Evolutionary conservation across 2,888 invertebrate genomes (phyloP).

Genomic region (Ptychoptera contaminata): DNA sequence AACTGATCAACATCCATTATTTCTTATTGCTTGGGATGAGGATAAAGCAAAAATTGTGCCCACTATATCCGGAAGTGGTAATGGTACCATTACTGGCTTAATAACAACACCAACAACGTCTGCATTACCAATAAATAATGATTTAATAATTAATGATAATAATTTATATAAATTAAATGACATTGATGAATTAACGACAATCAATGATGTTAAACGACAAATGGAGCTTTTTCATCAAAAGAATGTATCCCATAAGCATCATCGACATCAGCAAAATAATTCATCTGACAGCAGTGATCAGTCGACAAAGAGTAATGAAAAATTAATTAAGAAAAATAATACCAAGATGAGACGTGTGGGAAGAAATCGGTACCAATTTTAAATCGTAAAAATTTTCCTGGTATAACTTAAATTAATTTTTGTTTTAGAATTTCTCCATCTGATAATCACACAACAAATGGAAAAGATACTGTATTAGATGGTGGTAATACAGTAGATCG

Average conservation of each 20-base stretch:
- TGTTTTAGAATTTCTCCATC: conserved; percentile 11
- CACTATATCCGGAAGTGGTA: too few species aligned
- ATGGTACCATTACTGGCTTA: too few species aligned
- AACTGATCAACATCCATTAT: conserved; percentile 11
- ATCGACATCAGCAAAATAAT: conserved; percentile 17
- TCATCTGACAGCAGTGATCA: too few species aligned
- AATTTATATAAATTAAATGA: conserved; percentile 6
- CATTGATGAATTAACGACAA: conserved; percentile 22
- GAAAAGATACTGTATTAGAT: conserved; percentile 5
- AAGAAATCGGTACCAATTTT: conserved; percentile 18
- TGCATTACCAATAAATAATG: not conserved
- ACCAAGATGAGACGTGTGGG: conserved; percentile 16
- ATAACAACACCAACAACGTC: too few species aligned
- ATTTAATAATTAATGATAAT: not conserved
- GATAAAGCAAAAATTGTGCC: conserved; percentile 1
- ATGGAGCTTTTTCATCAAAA: conserved; percentile 29
- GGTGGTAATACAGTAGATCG: conserved; percentile 17
- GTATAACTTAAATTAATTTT: conserved; percentile 1
- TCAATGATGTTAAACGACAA: conserved; percentile 27
- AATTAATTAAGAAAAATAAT: conserved; percentile 20
- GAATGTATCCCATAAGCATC: conserved; percentile 23
- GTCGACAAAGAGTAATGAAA: too few species aligned
- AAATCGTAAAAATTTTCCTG: conserved; percentile 1
- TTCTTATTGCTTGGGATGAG: conserved; percentile 13
- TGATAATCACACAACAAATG: conserved; percentile 1